phyloP scores from a whole-genome alignment of 2,113 vertebrate species.

The Tichodroma muraria region DNA sequence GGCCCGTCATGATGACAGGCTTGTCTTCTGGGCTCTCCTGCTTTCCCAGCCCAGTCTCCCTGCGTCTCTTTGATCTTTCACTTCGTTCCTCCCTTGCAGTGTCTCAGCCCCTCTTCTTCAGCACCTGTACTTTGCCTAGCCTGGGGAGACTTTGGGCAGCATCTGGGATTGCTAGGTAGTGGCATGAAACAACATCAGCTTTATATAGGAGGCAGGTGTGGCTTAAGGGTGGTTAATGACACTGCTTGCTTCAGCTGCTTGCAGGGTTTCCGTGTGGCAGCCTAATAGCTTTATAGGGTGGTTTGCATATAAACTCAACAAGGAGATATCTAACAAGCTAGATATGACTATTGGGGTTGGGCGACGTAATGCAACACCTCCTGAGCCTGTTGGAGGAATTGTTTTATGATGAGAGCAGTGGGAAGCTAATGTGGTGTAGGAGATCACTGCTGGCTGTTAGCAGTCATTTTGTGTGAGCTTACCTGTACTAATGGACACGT shows the following conservation, averaged over 20 bases:
- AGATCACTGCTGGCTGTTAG: neutral
- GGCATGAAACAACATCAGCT: neutral
- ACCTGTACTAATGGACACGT: neutral
- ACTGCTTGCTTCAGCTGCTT: neutral
- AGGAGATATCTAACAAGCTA: neutral
- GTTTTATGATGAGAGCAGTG: neutral
- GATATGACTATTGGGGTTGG: neutral
- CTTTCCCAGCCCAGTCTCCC: neutral
- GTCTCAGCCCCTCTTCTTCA: neutral
- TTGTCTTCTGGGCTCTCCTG: neutral
- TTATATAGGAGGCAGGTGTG: neutral
- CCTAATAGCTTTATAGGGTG: neutral
- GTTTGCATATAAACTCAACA: neutral
- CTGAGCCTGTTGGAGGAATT: neutral
- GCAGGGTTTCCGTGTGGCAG: neutral
- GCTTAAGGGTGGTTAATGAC: neutral
- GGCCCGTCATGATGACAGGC: neutral
- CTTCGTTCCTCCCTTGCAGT: neutral
- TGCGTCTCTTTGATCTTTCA: neutral
- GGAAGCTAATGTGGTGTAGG: neutral
- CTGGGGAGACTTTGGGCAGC: neutral
- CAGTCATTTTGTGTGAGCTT: neutral
- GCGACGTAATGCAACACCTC: neutral
- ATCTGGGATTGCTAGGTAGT: neutral
- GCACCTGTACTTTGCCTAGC: fast-evolving